Base-by-base conservation (phyloP, 1,140 invertebrate species). In the Zaprionus kolodkinae region DNA sequence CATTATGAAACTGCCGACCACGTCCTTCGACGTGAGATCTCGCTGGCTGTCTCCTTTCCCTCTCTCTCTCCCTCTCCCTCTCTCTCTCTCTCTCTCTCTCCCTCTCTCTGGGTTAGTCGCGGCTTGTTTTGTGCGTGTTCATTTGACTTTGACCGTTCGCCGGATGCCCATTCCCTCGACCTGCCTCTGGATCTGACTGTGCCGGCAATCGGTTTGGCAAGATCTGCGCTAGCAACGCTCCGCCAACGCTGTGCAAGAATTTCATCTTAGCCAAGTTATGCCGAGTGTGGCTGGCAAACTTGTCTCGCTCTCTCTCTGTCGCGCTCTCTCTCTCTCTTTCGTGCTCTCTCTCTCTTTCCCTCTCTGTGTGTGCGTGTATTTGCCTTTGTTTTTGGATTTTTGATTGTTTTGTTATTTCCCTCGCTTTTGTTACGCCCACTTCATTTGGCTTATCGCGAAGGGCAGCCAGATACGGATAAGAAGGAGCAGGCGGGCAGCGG, bases 131-230 rank as follows among this genome's bases (percentile, higher is more conserved):
- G 79, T 85, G 82, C 83, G 82, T 85, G 82, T 87, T 85, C 76
- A 79, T 85, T 85, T 87, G 75, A 79, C 82, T 85, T 85, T 85
- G 82, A 81, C 82, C 71, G 78, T 67, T 54, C 11, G 57, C n/a
- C 38, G 45, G 27, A 65, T 65, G 38, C 7, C n/a, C 25, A n/a
- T 55, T 64, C 21, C 21, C 21, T 55, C 10, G 9, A n/a, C 50
- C 30, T n/a, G n/a, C 10, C 27, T n/a, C 21, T 27, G 17, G 11
- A 9, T 3, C 17, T 66, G 64, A 30, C 50, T 67, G 21, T 33
- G 21, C 6, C 35, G 67, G 56, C 79, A 82, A 82, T 85, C 83
- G 76, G 30, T 33, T 52, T 30, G 36, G 61, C 40, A 12, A 79
- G 79, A 85, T 85, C 82, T 71, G 55, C 72, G 64, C 71, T 72